Evolutionary conservation across 2,888 invertebrate genomes (phyloP), one percentile per base, ranked within the genome.

Genomic region (Stenolophus ochropezus): DNA sequence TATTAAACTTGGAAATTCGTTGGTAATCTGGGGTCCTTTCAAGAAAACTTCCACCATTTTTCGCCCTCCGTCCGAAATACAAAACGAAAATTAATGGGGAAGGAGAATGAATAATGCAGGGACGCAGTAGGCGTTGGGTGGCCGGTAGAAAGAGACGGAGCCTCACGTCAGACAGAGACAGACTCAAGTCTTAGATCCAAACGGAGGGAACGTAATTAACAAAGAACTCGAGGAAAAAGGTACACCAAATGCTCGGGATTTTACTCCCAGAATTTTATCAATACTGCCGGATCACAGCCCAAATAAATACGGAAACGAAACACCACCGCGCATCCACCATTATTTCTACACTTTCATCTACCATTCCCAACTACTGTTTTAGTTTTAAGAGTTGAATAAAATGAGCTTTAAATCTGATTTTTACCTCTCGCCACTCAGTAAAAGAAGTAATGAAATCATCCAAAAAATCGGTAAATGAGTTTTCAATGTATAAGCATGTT

Each of bases 81-180:
- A 85, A 86, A 86, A 86, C 86, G 86, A 85, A 86, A 86, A 86
- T 87, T 87, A 86, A 87, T 86, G 86, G 86, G 53, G 84, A 84
- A 85, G 83, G 84, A 83, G 83, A 84, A 86, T 86, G 86, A 86
- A 86, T 86, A 85, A 86, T 86, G 86, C 84, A 86, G 85, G 33
- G 83, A 84, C 85, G 4, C n/a, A 0, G 51, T 51, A 21, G 58
- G 23, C 20, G 65, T 6, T 27, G 65, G 25, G 65, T 6, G 16
- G 25, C 25, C 65, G 23, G 14, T 21, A 47, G 76, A 74, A 27
- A 82, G 33, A 61, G 82, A 51, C 71, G 47, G 73, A 82, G n/a
- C n/a, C n/a, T n/a, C 65, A 75, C 53, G 80, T 73, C 61, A 81
- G 82, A 82, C 4, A 42, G 42, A 21, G 71, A 42, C 20, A 4